These are phyloP conservation scores for Orthonyx spaldingii DNA, from an alignment of 2,113 vertebrate genomes.

Conservation along the genomic window DNA sequence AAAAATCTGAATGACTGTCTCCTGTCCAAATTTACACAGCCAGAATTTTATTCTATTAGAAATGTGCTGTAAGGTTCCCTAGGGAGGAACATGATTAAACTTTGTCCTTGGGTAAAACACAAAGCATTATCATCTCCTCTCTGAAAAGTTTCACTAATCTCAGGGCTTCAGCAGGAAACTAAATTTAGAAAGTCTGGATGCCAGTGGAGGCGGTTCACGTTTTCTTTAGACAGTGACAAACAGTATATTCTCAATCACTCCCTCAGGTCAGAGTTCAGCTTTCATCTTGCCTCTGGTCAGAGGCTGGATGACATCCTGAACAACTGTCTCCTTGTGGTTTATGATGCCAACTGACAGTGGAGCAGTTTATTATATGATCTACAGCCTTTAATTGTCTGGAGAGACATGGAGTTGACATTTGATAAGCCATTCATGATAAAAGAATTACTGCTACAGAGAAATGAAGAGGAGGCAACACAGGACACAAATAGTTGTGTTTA, in stretches of 20 bases:
- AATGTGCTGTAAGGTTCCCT: not conserved
- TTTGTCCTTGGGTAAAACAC: not conserved
- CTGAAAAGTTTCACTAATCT: conserved; percentile 6
- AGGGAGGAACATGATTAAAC: not conserved
- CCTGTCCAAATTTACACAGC: not conserved
- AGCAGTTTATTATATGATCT: conserved; percentile 28
- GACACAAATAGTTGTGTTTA: not conserved
- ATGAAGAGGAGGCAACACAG: not conserved
- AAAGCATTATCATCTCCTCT: not conserved
- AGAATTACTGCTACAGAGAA: not conserved
- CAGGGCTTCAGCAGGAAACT: not conserved
- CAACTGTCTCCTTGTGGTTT: conserved; percentile 47
- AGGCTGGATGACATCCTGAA: conserved; percentile 27
- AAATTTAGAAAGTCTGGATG: conserved; percentile 11
- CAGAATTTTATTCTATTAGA: not conserved
- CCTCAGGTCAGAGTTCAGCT: conserved; percentile 38
- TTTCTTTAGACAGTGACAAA: conserved; percentile 29
- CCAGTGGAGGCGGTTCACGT: not conserved
- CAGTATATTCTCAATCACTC: conserved; percentile 1
- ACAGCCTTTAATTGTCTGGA: conserved; percentile 26
- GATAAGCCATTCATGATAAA: conserved; percentile 32
- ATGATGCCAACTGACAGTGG: not conserved
- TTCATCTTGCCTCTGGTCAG: conserved; percentile 42
- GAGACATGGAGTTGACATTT: not conserved
- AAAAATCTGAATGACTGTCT: not conserved